Conservation (phyloP, 2,888 invertebrate species). For the Caenorhabditis becei region DNA sequence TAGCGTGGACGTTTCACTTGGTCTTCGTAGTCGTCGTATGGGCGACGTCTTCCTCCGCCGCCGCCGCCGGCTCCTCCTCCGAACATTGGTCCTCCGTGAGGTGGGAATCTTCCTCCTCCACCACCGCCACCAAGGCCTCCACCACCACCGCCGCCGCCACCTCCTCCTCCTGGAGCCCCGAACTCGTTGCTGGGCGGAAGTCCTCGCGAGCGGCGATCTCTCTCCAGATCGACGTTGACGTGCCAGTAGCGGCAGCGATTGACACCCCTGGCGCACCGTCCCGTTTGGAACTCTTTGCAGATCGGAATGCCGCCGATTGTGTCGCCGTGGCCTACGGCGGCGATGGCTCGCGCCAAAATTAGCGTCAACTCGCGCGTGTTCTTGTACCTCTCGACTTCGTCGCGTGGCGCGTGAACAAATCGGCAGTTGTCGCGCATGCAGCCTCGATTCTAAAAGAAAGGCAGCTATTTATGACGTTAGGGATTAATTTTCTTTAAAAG, state of each 20-base stretch:
- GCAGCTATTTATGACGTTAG: neutral
- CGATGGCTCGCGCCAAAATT: slow-evolving; percentile 82
- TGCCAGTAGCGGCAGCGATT: slow-evolving; percentile 81
- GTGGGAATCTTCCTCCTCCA: slow-evolving; percentile 47
- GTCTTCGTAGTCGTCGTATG: slow-evolving; percentile 43
- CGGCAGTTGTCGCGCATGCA: slow-evolving; percentile 86
- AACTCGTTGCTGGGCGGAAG: slow-evolving; percentile 82
- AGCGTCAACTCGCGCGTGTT: slow-evolving; percentile 87
- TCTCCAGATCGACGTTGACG: slow-evolving; percentile 79
- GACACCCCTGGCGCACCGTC: slow-evolving; percentile 77
- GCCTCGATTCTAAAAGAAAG: slow-evolving; percentile 85
- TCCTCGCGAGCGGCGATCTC: slow-evolving; percentile 82
- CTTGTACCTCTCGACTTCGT: slow-evolving; percentile 87
- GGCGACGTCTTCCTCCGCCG: slow-evolving; percentile 47
- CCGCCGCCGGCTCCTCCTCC: slow-evolving; percentile 43
- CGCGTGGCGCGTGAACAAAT: slow-evolving; percentile 86
- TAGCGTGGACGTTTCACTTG: slow-evolving; percentile 61
- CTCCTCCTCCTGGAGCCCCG: slow-evolving; percentile 4
- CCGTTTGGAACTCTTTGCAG: slow-evolving; percentile 81
- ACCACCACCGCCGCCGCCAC: slow-evolving; percentile 44
- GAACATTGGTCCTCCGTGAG: slow-evolving; percentile 6
- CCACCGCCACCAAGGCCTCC: slow-evolving; percentile 29
- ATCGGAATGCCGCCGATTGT: slow-evolving; percentile 80
- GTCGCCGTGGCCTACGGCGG: slow-evolving; percentile 81
- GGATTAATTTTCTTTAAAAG: neutral